Base-by-base conservation (phyloP, 2,888 invertebrate genomes). In the Nephrotoma flavescens region DNA sequence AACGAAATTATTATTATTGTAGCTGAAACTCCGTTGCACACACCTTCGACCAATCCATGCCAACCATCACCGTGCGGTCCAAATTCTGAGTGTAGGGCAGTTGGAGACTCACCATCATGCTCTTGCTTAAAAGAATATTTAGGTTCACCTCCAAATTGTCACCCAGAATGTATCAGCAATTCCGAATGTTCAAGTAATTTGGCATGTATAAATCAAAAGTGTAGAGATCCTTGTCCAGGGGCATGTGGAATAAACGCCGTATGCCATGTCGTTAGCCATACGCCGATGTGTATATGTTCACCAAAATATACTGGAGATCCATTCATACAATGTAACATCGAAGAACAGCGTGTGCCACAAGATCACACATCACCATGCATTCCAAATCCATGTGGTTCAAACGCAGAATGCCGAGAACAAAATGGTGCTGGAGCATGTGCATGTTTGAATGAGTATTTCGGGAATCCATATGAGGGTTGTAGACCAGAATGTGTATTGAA, bases 151-250 rank as follows among this genome's bases (percentile, higher is more conserved):
- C 94, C 95, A 41, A 94, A 93, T 88, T 96, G 96, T 90, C 93
- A 95, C 87, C 96, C 96, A 11, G 95, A 96, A 92, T 96, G 96
- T 90, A 92, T 94, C 42, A 93, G 94, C 88, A 96, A 95, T 90
- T 94, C 94, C 87, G 95, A 96, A 91, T 96, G 96, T 89, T 89
- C 93, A 0, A 93, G 92, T 88, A 92, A 95, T 89, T 92, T 94
- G 89, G 95, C 95, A 15, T 96, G 96, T 89, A 94, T 95, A 52
- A 94, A 95, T 89, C 94, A 93, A 89, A 96, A 95, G 92, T 96
- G 96, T 89, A 92, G 91, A 87, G 95, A 96, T 90, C 96, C 96
- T 19, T 96, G 96, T 90, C 92, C 93, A 2, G 94, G 94, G 87
- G 94, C 94, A 19, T 96, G 96, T 90, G 96, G 95, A 4, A 89